Evolutionary conservation across 2,797 vertebrate species (phyloP).

Genomic region (Rhinophrynus dorsalis): DNA sequence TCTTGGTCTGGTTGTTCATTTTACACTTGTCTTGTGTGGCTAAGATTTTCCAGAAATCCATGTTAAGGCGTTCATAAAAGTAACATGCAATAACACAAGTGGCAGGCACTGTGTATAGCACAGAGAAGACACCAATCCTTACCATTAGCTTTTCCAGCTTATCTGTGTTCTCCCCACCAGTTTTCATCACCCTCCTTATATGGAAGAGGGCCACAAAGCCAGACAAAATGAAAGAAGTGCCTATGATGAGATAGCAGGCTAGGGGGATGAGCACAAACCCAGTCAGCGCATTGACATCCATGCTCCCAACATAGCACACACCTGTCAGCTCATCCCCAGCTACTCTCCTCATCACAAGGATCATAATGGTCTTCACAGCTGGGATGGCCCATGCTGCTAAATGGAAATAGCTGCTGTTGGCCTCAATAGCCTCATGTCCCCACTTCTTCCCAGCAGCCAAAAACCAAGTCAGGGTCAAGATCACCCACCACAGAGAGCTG

Average conservation of each 20-base stretch:
- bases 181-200: constrained; percentile 95
- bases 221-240: constrained; percentile 93
- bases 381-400: constrained; percentile 95
- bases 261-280: constrained; percentile 94
- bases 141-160: constrained; percentile 97
- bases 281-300: constrained; percentile 91
- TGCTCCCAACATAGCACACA: constrained; percentile 94
- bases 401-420: constrained; percentile 98
- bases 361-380: constrained; percentile 93
- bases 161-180: constrained; percentile 94
- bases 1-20: constrained; percentile 68
- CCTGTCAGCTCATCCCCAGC: constrained; percentile 95
- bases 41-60: constrained; percentile 88
- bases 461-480: constrained; percentile 95
- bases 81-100: constrained; percentile 97
- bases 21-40: constrained; percentile 80
- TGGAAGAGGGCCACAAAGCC: constrained; percentile 97
- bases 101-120: constrained; percentile 93
- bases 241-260: constrained; percentile 90
- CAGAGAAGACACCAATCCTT: constrained; percentile 92
- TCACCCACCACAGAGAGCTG: constrained; percentile 97
- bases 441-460: constrained; percentile 96
- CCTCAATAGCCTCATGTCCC: constrained; percentile 97
- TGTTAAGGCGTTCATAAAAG: constrained; percentile 94
- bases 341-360: constrained; percentile 93